A percentile compares a stretch with the other conserved stretches of the same genome.
These are phyloP conservation scores for Lucilia sericata DNA, from an alignment of 1,140 invertebrate species.

Conservation along the genomic window DNA sequence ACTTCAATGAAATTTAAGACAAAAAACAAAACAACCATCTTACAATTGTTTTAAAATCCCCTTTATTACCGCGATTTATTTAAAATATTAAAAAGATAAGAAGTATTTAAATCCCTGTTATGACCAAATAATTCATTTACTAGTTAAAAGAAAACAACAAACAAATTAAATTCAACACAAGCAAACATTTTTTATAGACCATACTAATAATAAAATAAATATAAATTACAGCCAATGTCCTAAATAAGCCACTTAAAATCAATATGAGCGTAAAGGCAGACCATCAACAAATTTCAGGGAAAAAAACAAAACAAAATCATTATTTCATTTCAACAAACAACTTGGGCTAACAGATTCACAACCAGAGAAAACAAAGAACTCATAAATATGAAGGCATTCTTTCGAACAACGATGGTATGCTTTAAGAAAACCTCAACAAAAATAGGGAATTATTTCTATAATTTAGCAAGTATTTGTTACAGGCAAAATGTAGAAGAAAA, in stretches of 20 bases:
- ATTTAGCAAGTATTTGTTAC: not conserved
- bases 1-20: too few relatives aligned
- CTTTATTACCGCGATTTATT: too few relatives aligned
- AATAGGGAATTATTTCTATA: not conserved
- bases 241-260: constrained; percentile 23
- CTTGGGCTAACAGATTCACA: not conserved
- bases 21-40: too few relatives aligned
- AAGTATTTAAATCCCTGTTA: too few relatives aligned
- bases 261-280: constrained; percentile 13
- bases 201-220: constrained; percentile 18
- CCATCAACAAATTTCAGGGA: not conserved
- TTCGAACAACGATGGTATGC: not conserved
- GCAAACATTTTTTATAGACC: constrained; percentile 10
- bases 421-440: not conserved
- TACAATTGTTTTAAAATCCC: too few relatives aligned
- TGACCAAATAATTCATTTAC: too few relatives aligned
- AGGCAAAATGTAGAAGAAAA: not conserved
- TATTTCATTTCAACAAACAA: not conserved
- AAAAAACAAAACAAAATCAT: constrained; percentile 5
- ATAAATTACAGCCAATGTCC: constrained; percentile 11
- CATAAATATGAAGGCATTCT: not conserved
- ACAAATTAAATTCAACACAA: not conserved
- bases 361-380: not conserved
- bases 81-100: too few relatives aligned
- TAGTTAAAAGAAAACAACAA: too few relatives aligned